phyloP scores from a whole-genome alignment of 2,113 vertebrate species.

The Brevimyrus niger region DNA sequence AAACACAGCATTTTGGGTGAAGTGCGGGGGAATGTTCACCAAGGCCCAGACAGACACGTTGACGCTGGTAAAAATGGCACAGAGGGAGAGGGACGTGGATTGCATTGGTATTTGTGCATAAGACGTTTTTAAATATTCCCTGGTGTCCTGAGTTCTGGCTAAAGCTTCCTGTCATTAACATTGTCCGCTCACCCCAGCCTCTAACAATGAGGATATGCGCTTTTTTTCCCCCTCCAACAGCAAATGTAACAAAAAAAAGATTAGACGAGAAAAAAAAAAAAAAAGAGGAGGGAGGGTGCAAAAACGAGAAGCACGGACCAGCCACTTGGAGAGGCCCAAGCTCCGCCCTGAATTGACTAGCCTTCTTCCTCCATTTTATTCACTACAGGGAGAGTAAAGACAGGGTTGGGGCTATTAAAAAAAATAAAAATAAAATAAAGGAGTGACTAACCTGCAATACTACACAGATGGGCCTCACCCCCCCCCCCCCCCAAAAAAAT shows the following conservation, averaged over 20 bases:
- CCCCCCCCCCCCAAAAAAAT: conserved; percentile 27
- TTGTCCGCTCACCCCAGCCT: not conserved
- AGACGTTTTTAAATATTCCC: not conserved
- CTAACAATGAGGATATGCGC: not conserved
- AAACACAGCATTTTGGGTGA: not conserved
- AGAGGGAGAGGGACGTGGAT: not conserved
- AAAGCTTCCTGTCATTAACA: not conserved
- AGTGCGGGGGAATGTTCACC: not conserved
- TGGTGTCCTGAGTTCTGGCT: conserved; percentile 8
- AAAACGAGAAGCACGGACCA: conserved; percentile 3
- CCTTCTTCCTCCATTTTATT: conserved; percentile 51
- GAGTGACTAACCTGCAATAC: conserved; percentile 8
- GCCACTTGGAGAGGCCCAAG: conserved; percentile 46
- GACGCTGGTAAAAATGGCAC: conserved; percentile 4
- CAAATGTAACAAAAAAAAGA: not conserved
- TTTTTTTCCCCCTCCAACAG: not conserved
- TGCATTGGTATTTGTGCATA: conserved; percentile 16
- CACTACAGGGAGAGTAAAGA: conserved; percentile 32
- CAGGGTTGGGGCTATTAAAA: conserved; percentile 42
- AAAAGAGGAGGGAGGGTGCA: not conserved
- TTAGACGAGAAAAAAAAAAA: not conserved
- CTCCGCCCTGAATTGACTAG: conserved; percentile 21
- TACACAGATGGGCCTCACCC: conserved; percentile 1
- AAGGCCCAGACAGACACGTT: not conserved
- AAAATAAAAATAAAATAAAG: conserved; percentile 28